These are phyloP conservation scores for Siderastrea siderea DNA, from an alignment of 92 coral and sea anemone species.

Conservation along the genomic window DNA sequence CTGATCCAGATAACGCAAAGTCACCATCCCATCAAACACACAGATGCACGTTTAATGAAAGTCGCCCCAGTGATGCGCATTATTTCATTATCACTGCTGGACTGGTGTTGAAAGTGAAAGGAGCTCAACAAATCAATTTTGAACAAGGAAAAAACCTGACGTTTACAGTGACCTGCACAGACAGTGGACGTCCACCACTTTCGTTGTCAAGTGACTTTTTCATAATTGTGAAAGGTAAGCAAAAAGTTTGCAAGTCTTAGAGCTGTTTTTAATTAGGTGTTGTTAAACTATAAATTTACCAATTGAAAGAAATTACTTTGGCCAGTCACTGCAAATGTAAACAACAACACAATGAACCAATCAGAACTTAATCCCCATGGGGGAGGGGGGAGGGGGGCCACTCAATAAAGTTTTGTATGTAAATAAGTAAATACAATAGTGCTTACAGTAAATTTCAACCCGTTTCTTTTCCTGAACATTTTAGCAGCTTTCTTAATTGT, in stretches of 20 bases:
- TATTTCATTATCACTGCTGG: slow-evolving; percentile 69
- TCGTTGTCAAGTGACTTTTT: slow-evolving; percentile 61
- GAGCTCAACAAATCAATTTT: slow-evolving; percentile 67
- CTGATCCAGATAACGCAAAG: slow-evolving; percentile 92
- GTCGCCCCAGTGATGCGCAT: slow-evolving; percentile 63
- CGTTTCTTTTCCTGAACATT: too few species aligned
- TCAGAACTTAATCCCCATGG: too few species aligned
- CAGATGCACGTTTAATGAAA: slow-evolving; percentile 61
- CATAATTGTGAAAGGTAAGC: slow-evolving; percentile 78
- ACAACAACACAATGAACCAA: too few species aligned
- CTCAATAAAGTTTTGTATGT: too few species aligned
- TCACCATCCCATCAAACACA: slow-evolving; percentile 77
- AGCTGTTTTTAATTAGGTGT: too few species aligned
- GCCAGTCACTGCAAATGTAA: too few species aligned
- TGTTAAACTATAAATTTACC: too few species aligned
- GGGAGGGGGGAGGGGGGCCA: too few species aligned
- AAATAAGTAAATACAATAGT: too few species aligned
- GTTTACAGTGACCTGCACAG: slow-evolving; percentile 82
- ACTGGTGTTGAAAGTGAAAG: slow-evolving; percentile 76
- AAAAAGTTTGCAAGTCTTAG: background rate
- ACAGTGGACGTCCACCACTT: slow-evolving; percentile 79
- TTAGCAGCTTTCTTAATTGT: too few species aligned
- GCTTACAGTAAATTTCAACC: too few species aligned
- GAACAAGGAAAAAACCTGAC: slow-evolving; percentile 64
- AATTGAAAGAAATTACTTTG: too few species aligned